Conservation (phyloP, 2,888 invertebrate species). For the Phrixothrix hirtus region DNA sequence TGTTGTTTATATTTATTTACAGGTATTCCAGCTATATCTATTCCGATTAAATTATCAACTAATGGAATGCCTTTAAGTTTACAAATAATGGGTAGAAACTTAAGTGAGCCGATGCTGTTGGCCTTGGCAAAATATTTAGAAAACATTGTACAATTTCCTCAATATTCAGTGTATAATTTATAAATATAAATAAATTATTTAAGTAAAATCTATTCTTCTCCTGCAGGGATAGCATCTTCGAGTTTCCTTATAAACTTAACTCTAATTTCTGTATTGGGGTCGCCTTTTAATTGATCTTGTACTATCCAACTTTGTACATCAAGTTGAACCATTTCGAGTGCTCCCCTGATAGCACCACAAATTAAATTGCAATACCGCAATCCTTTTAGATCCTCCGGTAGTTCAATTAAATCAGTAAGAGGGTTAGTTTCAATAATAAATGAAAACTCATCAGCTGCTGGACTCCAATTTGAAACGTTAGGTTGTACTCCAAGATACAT, state of each 20-base stretch:
- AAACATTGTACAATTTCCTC: conserved; percentile 68
- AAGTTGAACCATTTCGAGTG: conserved; percentile 98
- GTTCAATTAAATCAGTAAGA: conserved; percentile 94
- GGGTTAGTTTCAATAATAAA: conserved; percentile 94
- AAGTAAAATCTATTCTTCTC: conserved; percentile 79
- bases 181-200: conserved; percentile 21
- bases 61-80: conserved; percentile 80
- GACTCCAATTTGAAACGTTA: conserved; percentile 91
- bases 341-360: conserved; percentile 89
- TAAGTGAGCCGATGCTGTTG: conserved; percentile 76
- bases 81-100: conserved; percentile 82
- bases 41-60: conserved; percentile 78
- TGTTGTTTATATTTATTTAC: conserved; percentile 34
- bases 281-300: conserved; percentile 93
- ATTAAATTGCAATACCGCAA: conserved; percentile 92
- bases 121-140: conserved; percentile 84
- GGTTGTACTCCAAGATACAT: conserved; percentile 92
- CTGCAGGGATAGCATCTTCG: conserved; percentile 97
- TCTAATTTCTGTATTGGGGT: conserved; percentile 89
- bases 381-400: conserved; percentile 81
- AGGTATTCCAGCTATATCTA: conserved; percentile 83
- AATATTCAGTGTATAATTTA: conserved; percentile 10
- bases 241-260: conserved; percentile 93
- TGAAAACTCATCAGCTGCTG: conserved; percentile 95
- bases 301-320: conserved; percentile 95